Evolutionary conservation across 2,888 invertebrate species (phyloP).

Genomic region (Nephrotoma guestfalica): DNA sequence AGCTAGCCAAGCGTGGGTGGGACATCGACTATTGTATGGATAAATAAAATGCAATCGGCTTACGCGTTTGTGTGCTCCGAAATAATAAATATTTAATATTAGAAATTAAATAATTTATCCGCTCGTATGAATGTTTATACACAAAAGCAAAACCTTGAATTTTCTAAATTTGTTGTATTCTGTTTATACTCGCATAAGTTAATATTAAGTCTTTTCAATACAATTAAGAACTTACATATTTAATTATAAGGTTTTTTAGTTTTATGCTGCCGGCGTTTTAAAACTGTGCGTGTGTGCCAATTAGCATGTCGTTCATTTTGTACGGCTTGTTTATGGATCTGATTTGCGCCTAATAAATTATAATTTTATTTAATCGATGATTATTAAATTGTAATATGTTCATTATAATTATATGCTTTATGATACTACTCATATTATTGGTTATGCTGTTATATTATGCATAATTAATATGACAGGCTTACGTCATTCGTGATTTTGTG

Average conservation of each 20-base stretch:
- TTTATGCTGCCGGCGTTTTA: not conserved
- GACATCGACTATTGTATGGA: not conserved
- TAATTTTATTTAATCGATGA: not conserved
- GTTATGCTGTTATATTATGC: not conserved
- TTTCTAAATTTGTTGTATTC: not conserved
- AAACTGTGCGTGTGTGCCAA: not conserved
- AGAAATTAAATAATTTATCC: not conserved
- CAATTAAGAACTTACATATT: not conserved
- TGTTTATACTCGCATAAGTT: not conserved
- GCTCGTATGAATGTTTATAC: not conserved
- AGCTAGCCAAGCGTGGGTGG: not conserved
- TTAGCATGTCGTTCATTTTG: not conserved
- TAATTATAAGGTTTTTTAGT: not conserved
- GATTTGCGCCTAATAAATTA: not conserved
- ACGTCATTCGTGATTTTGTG: not conserved
- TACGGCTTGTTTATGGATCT: not conserved
- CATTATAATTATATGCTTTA: not conserved
- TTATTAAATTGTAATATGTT: not conserved
- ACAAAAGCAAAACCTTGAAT: not conserved
- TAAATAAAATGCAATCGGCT: not conserved
- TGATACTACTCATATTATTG: not conserved
- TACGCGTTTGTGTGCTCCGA: not conserved
- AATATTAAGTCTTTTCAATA: not conserved
- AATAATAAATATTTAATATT: not conserved
- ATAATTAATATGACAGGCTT: not conserved